These are phyloP conservation scores for Paralichthys olivaceus DNA, from an alignment of 2,113 vertebrate genomes.

Conservation along the genomic window DNA sequence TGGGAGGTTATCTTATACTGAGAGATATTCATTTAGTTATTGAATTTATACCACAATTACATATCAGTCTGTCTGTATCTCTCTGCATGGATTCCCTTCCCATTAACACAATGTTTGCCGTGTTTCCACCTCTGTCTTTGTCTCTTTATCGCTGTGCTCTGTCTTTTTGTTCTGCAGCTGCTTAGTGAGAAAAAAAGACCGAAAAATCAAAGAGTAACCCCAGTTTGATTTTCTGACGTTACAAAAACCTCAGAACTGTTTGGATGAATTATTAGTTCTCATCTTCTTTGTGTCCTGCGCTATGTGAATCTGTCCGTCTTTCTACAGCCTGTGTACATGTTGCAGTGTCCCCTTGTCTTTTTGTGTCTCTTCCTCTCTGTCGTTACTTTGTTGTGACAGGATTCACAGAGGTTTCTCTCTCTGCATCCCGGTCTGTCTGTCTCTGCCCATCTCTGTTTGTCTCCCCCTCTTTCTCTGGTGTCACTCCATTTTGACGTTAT, in stretches of 20 bases:
- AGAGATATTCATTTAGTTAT: background rate
- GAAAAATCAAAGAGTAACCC: background rate
- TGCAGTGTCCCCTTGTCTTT: background rate
- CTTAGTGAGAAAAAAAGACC: too few species aligned
- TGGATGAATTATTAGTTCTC: background rate
- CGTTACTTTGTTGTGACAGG: slow-evolving; percentile 61
- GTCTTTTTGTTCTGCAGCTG: background rate
- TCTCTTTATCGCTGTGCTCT: background rate
- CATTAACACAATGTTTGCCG: background rate
- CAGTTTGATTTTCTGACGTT: background rate
- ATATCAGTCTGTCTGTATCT: background rate
- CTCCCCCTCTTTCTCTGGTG: slow-evolving; percentile 40
- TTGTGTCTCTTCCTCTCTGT: slow-evolving; percentile 20
- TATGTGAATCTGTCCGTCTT: background rate
- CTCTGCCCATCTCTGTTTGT: slow-evolving; percentile 22
- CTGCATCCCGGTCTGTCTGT: slow-evolving; percentile 21
- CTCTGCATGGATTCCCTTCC: background rate
- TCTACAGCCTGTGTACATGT: background rate
- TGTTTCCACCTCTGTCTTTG: background rate
- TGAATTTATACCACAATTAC: background rate
- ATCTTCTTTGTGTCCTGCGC: background rate
- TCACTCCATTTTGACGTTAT: slow-evolving; percentile 57
- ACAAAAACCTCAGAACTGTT: background rate
- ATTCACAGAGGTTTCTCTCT: slow-evolving; percentile 35
- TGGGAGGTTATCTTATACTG: background rate